These are phyloP conservation scores for Athalia cordata DNA, from an alignment of 2,888 invertebrate species.

Conservation along the genomic window DNA sequence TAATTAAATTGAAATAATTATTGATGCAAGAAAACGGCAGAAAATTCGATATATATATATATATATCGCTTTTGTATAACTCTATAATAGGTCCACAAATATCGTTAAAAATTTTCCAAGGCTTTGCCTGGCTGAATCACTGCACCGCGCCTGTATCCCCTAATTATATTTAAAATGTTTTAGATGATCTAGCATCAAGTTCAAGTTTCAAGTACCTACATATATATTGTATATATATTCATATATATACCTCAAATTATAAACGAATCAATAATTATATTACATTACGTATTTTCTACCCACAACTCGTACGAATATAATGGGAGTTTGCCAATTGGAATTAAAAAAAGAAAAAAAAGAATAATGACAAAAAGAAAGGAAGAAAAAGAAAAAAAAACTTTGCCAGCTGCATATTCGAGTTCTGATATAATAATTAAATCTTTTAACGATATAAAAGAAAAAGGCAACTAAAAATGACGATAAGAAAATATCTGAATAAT, in stretches of 20 bases:
- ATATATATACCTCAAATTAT: neutral
- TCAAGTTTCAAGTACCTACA: constrained; percentile 34
- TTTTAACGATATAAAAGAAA: no score
- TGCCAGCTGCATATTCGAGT: no score
- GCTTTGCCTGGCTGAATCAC: constrained; percentile 45
- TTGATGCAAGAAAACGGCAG: constrained; percentile 32
- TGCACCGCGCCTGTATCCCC: constrained; percentile 39
- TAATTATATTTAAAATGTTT: constrained; percentile 8
- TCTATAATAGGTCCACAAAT: constrained; percentile 8
- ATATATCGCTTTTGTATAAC: constrained; percentile 17
- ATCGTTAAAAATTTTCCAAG: constrained; percentile 37
- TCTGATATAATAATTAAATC: no score
- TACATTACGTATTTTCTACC: neutral
- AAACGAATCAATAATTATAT: neutral
- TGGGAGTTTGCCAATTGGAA: neutral
- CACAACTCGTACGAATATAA: neutral
- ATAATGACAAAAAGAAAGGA: neutral
- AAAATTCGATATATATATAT: constrained; percentile 31
- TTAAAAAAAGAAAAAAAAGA: neutral
- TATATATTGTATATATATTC: neutral
- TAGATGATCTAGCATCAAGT: constrained; percentile 40
- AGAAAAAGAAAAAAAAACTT: neutral
- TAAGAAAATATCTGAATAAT: no score
- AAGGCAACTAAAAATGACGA: no score
- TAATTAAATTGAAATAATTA: no score